A percentile compares a stretch with the other conserved stretches of the same genome.
phyloP scores from a whole-genome alignment of 1,140 invertebrate species.

The Aphaenogaster floridana region DNA sequence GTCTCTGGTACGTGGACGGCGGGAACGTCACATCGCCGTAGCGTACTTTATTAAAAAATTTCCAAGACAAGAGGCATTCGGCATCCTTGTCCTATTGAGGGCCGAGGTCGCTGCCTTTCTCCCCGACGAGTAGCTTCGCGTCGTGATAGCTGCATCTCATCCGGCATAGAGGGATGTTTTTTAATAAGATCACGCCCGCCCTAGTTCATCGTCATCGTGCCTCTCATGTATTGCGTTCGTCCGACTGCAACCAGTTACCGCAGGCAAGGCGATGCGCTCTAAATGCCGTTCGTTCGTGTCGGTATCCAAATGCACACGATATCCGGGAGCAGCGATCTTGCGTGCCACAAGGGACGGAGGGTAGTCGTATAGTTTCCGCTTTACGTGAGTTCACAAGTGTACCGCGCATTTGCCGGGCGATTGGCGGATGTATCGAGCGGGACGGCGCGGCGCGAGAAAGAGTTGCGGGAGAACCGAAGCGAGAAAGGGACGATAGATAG shows the following conservation, averaged over 20 bases:
- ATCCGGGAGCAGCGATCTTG: conserved; percentile 32
- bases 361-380: conserved; percentile 19
- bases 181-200: conserved; percentile 73
- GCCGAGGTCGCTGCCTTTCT: conserved; percentile 13
- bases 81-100: conserved; percentile 21
- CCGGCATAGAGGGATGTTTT: conserved; percentile 64
- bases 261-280: conserved; percentile 41
- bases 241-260: neutral
- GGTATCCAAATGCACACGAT: conserved; percentile 38
- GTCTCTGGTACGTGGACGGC: conserved; percentile 34
- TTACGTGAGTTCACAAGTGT: conserved; percentile 6
- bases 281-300: conserved; percentile 40
- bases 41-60: conserved; percentile 81
- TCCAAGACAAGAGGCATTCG: conserved; percentile 76
- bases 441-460: neutral
- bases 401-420: neutral
- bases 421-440: conserved; percentile 9
- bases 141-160: conserved; percentile 53
- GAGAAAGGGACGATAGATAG: neutral
- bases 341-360: neutral
- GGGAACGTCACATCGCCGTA: conserved; percentile 15
- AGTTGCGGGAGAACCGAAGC: neutral
- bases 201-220: conserved; percentile 14
- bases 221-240: conserved; percentile 15
- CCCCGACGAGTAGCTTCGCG: neutral